Evolutionary conservation across 92 coral and sea anemone species (phyloP).

Genomic region (Pocillopora meandrina): DNA sequence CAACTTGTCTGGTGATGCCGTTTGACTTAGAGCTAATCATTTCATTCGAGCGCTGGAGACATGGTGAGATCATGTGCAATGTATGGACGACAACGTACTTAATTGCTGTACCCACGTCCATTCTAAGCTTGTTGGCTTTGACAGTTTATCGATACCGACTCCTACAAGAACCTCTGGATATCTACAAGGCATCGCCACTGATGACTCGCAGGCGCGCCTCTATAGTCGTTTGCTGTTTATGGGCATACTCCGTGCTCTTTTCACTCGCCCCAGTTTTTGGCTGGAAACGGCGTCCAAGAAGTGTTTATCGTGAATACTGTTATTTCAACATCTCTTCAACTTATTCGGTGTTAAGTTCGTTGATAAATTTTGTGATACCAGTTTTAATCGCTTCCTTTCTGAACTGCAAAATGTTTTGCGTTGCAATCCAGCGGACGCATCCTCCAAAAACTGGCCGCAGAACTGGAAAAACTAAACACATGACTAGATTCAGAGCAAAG

Average conservation of each 20-base stretch:
- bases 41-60: constrained; percentile 55
- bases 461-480: no score
- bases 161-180: constrained; percentile 63
- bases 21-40: constrained; percentile 68
- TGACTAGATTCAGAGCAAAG: no score
- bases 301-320: constrained; percentile 35
- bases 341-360: constrained; percentile 70
- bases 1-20: constrained; percentile 70
- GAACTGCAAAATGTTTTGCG: constrained; percentile 61
- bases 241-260: constrained; percentile 76
- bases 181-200: constrained; percentile 63
- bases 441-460: background rate
- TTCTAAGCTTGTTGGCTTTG: constrained; percentile 58
- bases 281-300: constrained; percentile 46
- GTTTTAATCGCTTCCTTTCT: constrained; percentile 57
- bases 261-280: constrained; percentile 77
- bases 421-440: constrained; percentile 4
- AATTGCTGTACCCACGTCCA: constrained; percentile 75
- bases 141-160: constrained; percentile 69
- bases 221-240: constrained; percentile 37
- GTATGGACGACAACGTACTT: constrained; percentile 71
- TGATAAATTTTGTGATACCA: constrained; percentile 74
- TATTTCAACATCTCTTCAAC: constrained; percentile 49
- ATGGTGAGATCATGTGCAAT: constrained; percentile 54
- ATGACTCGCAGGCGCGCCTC: constrained; percentile 64